A percentile compares a stretch with the other conserved stretches of the same genome.
Evolutionary conservation across 2,797 vertebrate species (phyloP).

Genomic region (Crypturellus tataupa): DNA sequence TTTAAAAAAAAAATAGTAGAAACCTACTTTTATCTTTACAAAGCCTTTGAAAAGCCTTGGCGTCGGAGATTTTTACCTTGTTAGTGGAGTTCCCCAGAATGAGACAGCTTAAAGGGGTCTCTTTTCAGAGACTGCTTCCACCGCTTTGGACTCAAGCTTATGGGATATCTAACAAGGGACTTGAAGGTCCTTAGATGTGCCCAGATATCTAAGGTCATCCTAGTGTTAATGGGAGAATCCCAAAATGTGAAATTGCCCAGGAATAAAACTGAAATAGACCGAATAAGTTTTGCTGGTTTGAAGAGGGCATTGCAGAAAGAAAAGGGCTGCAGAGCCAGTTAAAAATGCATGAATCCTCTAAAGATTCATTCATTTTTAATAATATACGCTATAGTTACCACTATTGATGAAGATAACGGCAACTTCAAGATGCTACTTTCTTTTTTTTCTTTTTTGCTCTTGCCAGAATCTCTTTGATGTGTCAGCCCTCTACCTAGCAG

Average conservation of each 20-base stretch:
- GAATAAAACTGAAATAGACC: not conserved
- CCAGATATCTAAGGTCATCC: not conserved
- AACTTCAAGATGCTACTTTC: not conserved
- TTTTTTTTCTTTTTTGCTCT: not conserved
- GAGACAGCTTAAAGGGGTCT: not conserved
- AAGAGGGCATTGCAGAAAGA: not conserved
- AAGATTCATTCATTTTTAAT: slow-evolving; percentile 1
- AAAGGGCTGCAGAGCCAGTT: not conserved
- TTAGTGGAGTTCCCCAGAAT: not conserved
- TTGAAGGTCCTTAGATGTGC: not conserved
- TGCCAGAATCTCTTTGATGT: not conserved
- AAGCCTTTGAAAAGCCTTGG: slow-evolving; percentile 22
- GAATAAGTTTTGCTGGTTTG: not conserved
- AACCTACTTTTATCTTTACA: not conserved
- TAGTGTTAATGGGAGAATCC: not conserved
- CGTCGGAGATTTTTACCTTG: not conserved
- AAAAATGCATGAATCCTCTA: slow-evolving; percentile 1
- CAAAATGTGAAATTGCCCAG: not conserved
- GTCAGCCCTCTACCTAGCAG: not conserved
- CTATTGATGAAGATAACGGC: not conserved
- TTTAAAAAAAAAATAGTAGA: not conserved
- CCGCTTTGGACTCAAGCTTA: not conserved
- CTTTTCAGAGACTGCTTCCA: slow-evolving; percentile 26
- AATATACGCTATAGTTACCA: not conserved
- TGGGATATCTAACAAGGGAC: not conserved